These are phyloP conservation scores for Entomobrya multifasciata DNA, from an alignment of 2,888 invertebrate species.

Conservation along the genomic window DNA sequence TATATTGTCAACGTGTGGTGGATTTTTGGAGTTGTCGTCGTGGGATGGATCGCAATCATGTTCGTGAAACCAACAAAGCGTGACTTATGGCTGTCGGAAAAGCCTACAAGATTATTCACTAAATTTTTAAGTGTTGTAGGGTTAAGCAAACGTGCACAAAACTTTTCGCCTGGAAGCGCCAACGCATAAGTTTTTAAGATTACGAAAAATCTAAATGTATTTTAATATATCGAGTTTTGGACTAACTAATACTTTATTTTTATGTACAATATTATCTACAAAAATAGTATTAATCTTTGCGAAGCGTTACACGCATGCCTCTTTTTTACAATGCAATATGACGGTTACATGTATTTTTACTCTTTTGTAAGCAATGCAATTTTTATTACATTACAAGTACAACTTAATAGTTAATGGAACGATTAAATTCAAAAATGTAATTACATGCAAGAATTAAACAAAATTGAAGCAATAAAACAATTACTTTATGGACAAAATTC, in stretches of 20 bases:
- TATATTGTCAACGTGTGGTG: slow-evolving; percentile 78
- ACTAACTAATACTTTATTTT: neutral
- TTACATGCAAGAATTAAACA: too few relatives aligned
- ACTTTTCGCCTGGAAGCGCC: slow-evolving; percentile 11
- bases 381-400: too few relatives aligned
- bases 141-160: slow-evolving; percentile 54
- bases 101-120: slow-evolving; percentile 33
- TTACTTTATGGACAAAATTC: too few relatives aligned
- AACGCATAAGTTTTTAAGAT: slow-evolving; percentile 8
- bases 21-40: slow-evolving; percentile 74
- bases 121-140: slow-evolving; percentile 44
- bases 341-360: too few relatives aligned
- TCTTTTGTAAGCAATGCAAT: too few relatives aligned
- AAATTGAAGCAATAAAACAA: too few relatives aligned
- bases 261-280: neutral
- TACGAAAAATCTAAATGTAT: too few relatives aligned
- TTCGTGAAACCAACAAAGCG: slow-evolving; percentile 75
- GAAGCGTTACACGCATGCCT: too few relatives aligned
- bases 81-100: slow-evolving; percentile 64
- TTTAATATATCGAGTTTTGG: too few relatives aligned
- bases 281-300: slow-evolving; percentile 2
- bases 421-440: too few relatives aligned
- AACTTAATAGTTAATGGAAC: too few relatives aligned
- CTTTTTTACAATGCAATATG: too few relatives aligned
- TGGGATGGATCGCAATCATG: slow-evolving; percentile 74